These are phyloP conservation scores for Adelosebastes latens DNA, from an alignment of 2,797 vertebrate species.

Conservation along the genomic window DNA sequence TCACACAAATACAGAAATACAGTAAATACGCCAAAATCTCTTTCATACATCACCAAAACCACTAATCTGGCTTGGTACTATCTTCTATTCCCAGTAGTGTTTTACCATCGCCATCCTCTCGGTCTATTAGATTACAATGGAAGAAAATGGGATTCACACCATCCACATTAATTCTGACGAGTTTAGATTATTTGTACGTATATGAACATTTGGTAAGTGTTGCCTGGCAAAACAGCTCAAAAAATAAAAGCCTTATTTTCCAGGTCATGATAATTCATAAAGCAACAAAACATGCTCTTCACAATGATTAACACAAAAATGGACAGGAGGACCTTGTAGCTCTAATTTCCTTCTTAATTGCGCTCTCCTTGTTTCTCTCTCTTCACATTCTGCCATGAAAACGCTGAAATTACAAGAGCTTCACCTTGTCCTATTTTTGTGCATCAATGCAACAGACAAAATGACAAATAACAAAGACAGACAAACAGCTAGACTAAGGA, in stretches of 20 bases:
- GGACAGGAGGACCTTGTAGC: neutral
- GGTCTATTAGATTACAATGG: neutral
- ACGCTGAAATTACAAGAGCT: neutral
- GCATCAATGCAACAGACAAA: neutral
- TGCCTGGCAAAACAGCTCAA: neutral
- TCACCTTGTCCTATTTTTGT: conserved; percentile 1
- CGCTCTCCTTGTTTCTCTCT: neutral
- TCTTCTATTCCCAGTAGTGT: neutral
- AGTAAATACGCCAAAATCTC: conserved; percentile 16
- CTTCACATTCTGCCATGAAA: conserved; percentile 18
- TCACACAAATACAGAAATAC: conserved; percentile 21
- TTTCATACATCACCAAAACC: neutral
- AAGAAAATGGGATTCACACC: conserved; percentile 1
- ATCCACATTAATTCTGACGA: neutral
- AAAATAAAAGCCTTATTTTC: neutral
- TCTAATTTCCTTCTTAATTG: conserved; percentile 35
- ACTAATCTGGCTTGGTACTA: neutral
- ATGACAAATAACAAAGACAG: neutral
- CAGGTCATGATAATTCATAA: neutral
- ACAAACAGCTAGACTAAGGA: neutral
- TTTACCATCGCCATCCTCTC: neutral
- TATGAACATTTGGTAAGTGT: neutral
- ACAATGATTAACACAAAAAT: neutral
- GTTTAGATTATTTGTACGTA: neutral
- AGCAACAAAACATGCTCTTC: conserved; percentile 19